Percentiles rank a stretch among this genome's conserved stretches.
phyloP scores from a whole-genome alignment of 2,888 invertebrate species.

The Cosmia trapezina region DNA sequence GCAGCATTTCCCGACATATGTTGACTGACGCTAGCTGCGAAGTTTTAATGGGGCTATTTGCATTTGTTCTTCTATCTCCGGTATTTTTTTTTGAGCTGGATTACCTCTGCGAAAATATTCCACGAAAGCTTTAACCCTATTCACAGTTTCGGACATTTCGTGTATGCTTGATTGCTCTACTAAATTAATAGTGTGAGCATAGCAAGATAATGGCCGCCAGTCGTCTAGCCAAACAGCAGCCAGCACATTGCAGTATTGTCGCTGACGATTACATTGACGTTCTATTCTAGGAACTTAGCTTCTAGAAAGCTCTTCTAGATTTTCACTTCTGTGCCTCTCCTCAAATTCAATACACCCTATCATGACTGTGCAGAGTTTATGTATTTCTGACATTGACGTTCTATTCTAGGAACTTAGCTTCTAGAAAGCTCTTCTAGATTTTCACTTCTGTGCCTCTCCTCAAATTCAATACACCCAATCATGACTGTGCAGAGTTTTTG shows the following conservation, averaged over 20 bases:
- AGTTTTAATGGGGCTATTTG: too few relatives aligned
- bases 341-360: conserved; percentile 41
- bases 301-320: conserved; percentile 19
- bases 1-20: too few relatives aligned
- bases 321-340: conserved; percentile 32
- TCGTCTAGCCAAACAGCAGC: conserved; percentile 8
- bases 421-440: too few relatives aligned
- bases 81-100: conserved; percentile 22
- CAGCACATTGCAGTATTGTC: conserved; percentile 11
- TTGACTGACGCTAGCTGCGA: too few relatives aligned
- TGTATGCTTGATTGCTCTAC: conserved; percentile 21
- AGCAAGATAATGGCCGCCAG: conserved; percentile 40
- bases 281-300: conserved; percentile 26
- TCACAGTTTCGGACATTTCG: conserved; percentile 32
- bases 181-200: conserved; percentile 33
- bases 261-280: conserved; percentile 12
- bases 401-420: too few relatives aligned
- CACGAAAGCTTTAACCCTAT: conserved; percentile 24
- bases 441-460: conserved; percentile 41
- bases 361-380: conserved; percentile 35
- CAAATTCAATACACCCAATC: conserved; percentile 41
- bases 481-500: conserved; percentile 34
- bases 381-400: too few relatives aligned
- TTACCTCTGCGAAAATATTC: conserved; percentile 56
- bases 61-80: too few relatives aligned